These are phyloP conservation scores for Tinea trinotella DNA, from an alignment of 2,888 invertebrate genomes.

Conservation along the genomic window DNA sequence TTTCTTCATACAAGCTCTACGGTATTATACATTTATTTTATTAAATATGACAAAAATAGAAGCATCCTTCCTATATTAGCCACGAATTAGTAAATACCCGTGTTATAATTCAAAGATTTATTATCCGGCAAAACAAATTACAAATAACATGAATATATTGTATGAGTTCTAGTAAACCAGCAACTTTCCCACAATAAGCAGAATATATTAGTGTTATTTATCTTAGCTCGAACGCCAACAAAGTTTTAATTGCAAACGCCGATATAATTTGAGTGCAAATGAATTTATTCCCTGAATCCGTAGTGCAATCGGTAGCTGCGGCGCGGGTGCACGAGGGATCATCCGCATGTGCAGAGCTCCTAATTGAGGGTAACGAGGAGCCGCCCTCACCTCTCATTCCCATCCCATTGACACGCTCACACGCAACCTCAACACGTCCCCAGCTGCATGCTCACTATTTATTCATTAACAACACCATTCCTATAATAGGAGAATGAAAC, in stretches of 20 bases:
- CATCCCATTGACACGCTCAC: constrained; percentile 6
- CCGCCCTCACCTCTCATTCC: constrained; percentile 25
- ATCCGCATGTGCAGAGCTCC: constrained; percentile 62
- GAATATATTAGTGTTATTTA: constrained; percentile 72
- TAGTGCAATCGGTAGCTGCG: constrained; percentile 48
- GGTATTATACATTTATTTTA: too few species aligned
- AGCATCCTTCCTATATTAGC: too few species aligned
- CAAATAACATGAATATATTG: constrained; percentile 69
- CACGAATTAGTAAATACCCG: too few species aligned
- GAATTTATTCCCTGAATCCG: constrained; percentile 70
- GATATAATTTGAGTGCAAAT: constrained; percentile 73
- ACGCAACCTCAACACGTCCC: constrained; percentile 1
- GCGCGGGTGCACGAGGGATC: constrained; percentile 44
- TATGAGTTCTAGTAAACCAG: constrained; percentile 41
- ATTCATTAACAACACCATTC: not conserved
- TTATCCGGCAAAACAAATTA: constrained; percentile 66
- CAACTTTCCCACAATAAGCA: constrained; percentile 68
- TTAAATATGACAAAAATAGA: too few species aligned
- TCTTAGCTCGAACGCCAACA: constrained; percentile 68
- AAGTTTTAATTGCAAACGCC: constrained; percentile 73
- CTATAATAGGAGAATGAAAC: too few species aligned
- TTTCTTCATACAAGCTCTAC: too few species aligned
- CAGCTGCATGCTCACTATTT: not conserved
- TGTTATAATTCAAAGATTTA: too few species aligned
- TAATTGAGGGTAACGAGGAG: constrained; percentile 63